Conservation (phyloP, 2,797 vertebrate species). For the Melanotaenia pygmaea region DNA sequence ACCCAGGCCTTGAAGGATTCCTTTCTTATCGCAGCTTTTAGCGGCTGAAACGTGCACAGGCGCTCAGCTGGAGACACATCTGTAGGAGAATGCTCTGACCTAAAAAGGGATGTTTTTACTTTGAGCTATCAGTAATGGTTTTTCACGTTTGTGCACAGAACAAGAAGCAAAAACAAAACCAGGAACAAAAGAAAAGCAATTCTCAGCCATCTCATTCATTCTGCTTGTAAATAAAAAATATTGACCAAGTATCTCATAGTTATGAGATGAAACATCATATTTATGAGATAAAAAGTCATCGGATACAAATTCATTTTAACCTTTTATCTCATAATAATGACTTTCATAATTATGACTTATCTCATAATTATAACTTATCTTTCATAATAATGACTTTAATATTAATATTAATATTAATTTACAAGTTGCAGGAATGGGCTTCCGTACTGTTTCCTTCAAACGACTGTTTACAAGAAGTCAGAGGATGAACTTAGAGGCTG, state of each 20-base stretch:
- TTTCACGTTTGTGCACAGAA: slow-evolving; percentile 68
- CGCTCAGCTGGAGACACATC: slow-evolving; percentile 47
- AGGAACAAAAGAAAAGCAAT: background rate
- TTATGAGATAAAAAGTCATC: too few relatives aligned
- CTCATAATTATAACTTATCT: too few relatives aligned
- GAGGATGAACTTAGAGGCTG: slow-evolving; percentile 70
- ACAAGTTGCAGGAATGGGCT: too few relatives aligned
- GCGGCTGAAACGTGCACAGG: slow-evolving; percentile 47
- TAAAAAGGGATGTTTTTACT: slow-evolving; percentile 80
- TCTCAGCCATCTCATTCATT: too few relatives aligned
- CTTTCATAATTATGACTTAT: too few relatives aligned
- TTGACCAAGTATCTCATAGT: too few relatives aligned
- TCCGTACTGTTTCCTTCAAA: slow-evolving; percentile 72
- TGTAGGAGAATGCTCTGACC: slow-evolving; percentile 62
- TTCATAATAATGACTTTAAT: too few relatives aligned
- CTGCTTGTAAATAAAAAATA: too few relatives aligned
- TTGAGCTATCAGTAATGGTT: slow-evolving; percentile 73
- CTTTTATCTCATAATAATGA: too few relatives aligned
- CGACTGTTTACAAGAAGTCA: slow-evolving; percentile 83
- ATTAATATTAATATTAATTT: too few relatives aligned
- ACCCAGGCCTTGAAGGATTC: slow-evolving; percentile 61
- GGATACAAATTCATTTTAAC: too few relatives aligned
- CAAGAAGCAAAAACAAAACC: slow-evolving; percentile 30
- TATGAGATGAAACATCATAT: too few relatives aligned
- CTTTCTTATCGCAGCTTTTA: slow-evolving; percentile 58